phyloP scores from a whole-genome alignment of 2,113 vertebrate genomes.

The Gymnorhina tibicen region DNA sequence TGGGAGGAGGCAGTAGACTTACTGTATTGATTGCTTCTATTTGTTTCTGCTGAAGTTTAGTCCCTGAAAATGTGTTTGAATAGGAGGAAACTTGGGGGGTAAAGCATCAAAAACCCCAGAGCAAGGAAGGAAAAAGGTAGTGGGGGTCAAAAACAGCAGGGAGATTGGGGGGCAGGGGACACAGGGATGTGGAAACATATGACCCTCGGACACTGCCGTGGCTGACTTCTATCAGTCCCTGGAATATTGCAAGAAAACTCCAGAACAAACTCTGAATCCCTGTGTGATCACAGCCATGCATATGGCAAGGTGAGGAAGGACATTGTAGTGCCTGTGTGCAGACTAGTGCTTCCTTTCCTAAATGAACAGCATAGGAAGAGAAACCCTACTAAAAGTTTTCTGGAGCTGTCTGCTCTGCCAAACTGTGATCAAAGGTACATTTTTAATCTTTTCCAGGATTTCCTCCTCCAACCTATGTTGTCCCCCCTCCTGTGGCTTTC shows the following conservation, averaged over 20 bases:
- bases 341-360: neutral
- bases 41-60: neutral
- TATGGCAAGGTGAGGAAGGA: neutral
- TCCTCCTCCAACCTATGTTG: conserved; percentile 91
- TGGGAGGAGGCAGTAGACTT: neutral
- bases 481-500: conserved; percentile 94
- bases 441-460: conserved; percentile 80
- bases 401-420: neutral
- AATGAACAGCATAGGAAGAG: neutral
- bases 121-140: neutral
- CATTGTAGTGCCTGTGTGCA: neutral
- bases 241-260: neutral
- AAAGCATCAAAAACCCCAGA: neutral
- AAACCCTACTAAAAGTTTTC: neutral
- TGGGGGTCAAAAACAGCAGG: neutral
- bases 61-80: neutral
- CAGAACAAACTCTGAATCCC: neutral
- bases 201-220: neutral
- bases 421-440: neutral
- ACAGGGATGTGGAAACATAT: neutral
- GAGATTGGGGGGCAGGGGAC: too few species aligned
- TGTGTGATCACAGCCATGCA: neutral
- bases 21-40: neutral
- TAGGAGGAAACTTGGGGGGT: neutral
- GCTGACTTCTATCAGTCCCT: neutral